phyloP scores from a whole-genome alignment of 2,113 vertebrate genomes.

The Vidua macroura region DNA sequence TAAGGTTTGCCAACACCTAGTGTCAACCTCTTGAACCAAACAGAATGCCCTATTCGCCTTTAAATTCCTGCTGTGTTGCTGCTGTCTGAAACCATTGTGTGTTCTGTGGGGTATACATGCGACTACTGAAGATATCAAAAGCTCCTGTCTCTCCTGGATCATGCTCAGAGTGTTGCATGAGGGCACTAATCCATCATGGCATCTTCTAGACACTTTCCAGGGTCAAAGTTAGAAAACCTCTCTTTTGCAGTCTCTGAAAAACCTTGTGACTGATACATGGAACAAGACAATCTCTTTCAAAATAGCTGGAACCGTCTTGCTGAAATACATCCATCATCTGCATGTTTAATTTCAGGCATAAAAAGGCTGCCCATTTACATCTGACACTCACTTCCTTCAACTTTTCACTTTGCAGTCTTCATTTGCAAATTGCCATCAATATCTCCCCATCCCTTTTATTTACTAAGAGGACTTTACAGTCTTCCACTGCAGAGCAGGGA shows the following conservation, averaged over 20 bases:
- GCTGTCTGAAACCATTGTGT: background rate
- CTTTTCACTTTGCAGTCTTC: background rate
- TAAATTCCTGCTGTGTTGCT: background rate
- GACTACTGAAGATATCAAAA: background rate
- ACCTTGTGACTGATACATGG: fast-evolving
- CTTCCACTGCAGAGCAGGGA: background rate
- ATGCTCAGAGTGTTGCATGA: background rate
- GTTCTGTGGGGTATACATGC: no score
- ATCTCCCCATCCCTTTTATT: background rate
- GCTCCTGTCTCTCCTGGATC: background rate
- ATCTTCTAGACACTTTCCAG: background rate
- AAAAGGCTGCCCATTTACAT: background rate
- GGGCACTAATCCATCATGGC: background rate
- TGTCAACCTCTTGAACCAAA: background rate
- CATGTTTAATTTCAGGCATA: background rate
- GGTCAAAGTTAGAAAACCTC: background rate
- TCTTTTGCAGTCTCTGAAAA: background rate
- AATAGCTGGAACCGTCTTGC: background rate
- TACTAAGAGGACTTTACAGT: background rate
- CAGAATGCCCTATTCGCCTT: background rate
- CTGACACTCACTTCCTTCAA: background rate
- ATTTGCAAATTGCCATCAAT: background rate
- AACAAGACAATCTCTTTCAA: background rate
- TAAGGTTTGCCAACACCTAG: background rate
- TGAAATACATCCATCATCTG: background rate